Evolutionary conservation across 1,140 invertebrate genomes (phyloP).

Genomic region (Panagrolaimus sp.): DNA sequence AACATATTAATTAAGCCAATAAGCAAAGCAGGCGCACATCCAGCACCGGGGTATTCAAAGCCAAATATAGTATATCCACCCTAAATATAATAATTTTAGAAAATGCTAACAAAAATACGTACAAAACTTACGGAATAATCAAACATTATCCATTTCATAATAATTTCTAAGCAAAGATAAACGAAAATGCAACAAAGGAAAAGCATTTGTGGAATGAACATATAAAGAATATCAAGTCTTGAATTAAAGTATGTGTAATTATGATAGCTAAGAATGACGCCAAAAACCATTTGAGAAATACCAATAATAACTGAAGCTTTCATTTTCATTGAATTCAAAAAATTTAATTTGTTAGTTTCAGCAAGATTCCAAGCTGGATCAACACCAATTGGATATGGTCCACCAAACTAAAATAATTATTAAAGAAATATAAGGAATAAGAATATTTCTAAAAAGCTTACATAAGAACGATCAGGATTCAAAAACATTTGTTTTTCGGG

Average conservation of each 20-base stretch:
- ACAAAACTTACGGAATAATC: constrained; percentile 23
- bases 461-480: background rate
- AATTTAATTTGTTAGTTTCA: constrained; percentile 83
- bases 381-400: constrained; percentile 56
- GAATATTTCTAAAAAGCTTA: constrained; percentile 22
- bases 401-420: constrained; percentile 36
- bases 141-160: constrained; percentile 76
- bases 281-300: constrained; percentile 93
- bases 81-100: constrained; percentile 52
- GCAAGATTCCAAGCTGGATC: constrained; percentile 66
- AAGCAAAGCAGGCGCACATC: constrained; percentile 66
- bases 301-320: constrained; percentile 94
- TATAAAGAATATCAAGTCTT: constrained; percentile 70
- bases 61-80: constrained; percentile 40
- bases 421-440: constrained; percentile 39
- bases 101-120: constrained; percentile 15
- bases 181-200: constrained; percentile 80
- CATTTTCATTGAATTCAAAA: constrained; percentile 97
- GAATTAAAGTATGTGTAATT: constrained; percentile 69
- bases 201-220: constrained; percentile 87
- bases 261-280: constrained; percentile 77
- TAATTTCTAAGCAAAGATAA: constrained; percentile 81
- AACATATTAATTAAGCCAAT: constrained; percentile 67
- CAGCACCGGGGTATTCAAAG: constrained; percentile 48
- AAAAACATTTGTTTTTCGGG: background rate